These are phyloP conservation scores for Aphaenogaster rudis DNA, from an alignment of 1,140 invertebrate species.

Conservation along the genomic window DNA sequence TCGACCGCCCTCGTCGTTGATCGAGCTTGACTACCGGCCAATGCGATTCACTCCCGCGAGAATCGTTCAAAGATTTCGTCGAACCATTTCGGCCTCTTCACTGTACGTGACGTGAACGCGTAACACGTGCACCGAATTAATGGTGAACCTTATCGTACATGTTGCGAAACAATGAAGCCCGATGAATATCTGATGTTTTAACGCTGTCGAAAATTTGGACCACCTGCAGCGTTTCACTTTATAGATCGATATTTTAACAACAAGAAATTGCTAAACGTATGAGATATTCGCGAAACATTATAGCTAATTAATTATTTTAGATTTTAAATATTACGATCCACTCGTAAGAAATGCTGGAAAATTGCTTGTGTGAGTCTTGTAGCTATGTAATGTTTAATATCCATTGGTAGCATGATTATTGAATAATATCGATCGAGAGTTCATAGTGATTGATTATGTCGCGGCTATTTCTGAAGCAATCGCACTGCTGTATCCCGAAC, in stretches of 20 bases:
- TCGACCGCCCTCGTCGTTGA: background rate
- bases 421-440: conserved; percentile 6
- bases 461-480: background rate
- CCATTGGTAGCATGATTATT: background rate
- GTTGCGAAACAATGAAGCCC: conserved; percentile 34
- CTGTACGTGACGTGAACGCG: conserved; percentile 16
- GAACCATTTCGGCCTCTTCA: conserved; percentile 59
- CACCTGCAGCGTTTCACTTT: background rate
- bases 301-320: background rate
- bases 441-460: conserved; percentile 1
- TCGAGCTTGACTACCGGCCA: conserved; percentile 37
- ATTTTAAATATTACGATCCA: background rate
- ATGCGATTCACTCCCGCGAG: background rate
- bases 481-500: background rate
- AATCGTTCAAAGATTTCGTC: background rate
- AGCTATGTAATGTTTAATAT: conserved; percentile 9
- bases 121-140: conserved; percentile 63
- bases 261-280: background rate
- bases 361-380: background rate
- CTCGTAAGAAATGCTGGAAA: background rate
- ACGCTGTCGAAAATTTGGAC: conserved; percentile 10
- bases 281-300: background rate
- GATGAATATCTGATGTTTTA: conserved; percentile 33
- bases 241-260: background rate
- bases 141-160: background rate